phyloP scores from a whole-genome alignment of 1,140 invertebrate genomes.

The Rhyzopertha dominica region DNA sequence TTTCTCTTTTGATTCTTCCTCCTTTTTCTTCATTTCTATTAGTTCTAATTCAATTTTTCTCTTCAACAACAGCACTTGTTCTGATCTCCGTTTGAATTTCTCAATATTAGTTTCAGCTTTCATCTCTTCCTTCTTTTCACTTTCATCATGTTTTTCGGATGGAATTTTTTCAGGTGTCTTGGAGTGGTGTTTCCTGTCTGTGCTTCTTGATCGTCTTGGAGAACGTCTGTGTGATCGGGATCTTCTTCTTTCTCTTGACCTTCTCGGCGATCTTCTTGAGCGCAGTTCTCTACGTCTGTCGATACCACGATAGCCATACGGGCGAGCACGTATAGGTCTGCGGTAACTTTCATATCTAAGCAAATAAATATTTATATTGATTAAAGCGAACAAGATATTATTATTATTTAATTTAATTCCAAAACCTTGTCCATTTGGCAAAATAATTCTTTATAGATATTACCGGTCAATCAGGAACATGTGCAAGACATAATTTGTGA shows the following conservation, averaged over 20 bases:
- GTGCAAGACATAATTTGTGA: too few relatives aligned
- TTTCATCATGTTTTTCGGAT: constrained; percentile 16
- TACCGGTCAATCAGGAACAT: too few relatives aligned
- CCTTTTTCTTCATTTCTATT: constrained; percentile 41
- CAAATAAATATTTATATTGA: too few relatives aligned
- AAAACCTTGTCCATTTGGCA: too few relatives aligned
- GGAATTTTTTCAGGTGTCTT: constrained; percentile 7
- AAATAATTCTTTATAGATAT: too few relatives aligned
- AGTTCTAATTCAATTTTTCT: constrained; percentile 54
- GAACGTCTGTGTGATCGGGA: constrained; percentile 18
- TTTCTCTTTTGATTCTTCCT: constrained; percentile 39
- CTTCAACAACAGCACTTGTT: constrained; percentile 45
- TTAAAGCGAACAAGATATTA: too few relatives aligned
- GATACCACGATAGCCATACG: constrained; percentile 11
- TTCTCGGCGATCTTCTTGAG: constrained; percentile 13
- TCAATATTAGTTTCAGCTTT: constrained; percentile 23
- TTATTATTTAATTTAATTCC: too few relatives aligned
- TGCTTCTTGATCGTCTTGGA: constrained; percentile 7
- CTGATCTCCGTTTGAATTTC: constrained; percentile 8
- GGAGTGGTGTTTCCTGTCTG: constrained; percentile 9
- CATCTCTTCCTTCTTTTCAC: constrained; percentile 22
- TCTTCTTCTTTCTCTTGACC: constrained; percentile 12
- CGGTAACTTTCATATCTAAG: too few relatives aligned
- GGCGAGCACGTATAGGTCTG: too few relatives aligned
- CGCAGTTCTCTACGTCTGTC: constrained; percentile 4